Conservation (phyloP, 2,888 invertebrate genomes). For the Sminthurinus aureus region DNA sequence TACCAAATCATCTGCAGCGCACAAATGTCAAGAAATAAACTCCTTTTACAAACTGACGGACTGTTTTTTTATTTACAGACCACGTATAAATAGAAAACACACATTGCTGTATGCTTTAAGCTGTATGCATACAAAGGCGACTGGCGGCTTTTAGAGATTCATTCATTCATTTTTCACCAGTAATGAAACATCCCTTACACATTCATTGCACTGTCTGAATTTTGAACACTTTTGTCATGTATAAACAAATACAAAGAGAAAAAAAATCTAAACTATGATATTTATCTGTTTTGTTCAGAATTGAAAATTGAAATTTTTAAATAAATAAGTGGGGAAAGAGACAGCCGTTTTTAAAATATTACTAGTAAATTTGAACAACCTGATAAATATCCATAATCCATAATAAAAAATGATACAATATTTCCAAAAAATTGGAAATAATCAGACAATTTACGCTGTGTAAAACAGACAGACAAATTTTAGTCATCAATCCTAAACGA, state of each 20-base stretch:
- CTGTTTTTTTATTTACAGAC: background rate
- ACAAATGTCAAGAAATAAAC: constrained; percentile 20
- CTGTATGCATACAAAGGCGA: background rate
- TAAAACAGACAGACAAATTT: no score
- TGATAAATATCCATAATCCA: no score
- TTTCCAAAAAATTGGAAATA: no score
- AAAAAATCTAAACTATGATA: background rate
- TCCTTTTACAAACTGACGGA: background rate
- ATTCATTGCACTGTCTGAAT: background rate
- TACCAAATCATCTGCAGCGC: constrained; percentile 12
- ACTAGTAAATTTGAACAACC: no score
- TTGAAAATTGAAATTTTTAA: no score
- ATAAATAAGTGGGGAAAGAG: no score
- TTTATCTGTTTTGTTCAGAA: background rate
- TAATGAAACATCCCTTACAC: no score
- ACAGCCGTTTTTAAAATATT: no score
- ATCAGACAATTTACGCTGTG: no score
- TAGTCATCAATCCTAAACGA: no score
- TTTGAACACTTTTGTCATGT: background rate
- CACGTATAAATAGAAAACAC: background rate
- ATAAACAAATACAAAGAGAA: background rate
- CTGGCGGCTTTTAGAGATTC: constrained; percentile 15
- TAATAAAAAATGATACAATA: no score
- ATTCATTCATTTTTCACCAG: constrained; percentile 4
- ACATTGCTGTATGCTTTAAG: no score